phyloP scores from a whole-genome alignment of 2,888 invertebrate species.

The Seladonia tumulorum region DNA sequence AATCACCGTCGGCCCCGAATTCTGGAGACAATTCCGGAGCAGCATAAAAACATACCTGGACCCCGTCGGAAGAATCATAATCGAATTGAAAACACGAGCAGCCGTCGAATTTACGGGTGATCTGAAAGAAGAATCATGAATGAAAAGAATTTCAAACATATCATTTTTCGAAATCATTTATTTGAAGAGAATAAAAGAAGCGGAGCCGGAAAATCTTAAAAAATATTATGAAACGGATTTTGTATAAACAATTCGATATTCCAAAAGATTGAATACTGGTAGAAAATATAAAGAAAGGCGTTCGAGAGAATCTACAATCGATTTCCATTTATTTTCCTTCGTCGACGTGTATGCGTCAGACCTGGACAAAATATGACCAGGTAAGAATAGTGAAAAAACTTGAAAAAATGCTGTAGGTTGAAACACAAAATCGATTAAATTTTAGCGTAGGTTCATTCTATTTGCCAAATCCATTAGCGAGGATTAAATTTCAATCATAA shows the following conservation, averaged over 20 bases:
- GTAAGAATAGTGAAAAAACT: neutral
- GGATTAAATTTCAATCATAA: neutral
- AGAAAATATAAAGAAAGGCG: neutral
- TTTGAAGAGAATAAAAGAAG: neutral
- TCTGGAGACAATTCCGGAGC: neutral
- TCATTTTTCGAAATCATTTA: neutral
- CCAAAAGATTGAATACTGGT: neutral
- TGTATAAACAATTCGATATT: neutral
- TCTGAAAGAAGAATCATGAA: neutral
- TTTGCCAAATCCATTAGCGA: no score
- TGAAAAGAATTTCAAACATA: neutral
- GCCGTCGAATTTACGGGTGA: slow-evolving; percentile 17
- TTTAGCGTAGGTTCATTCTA: neutral
- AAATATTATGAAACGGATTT: neutral
- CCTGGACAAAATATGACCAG: neutral
- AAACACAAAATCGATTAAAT: neutral
- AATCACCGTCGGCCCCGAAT: slow-evolving; percentile 12
- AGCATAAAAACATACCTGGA: neutral
- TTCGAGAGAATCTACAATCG: neutral
- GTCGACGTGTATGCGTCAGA: neutral
- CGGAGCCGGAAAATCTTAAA: neutral
- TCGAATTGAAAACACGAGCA: neutral
- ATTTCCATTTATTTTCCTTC: slow-evolving; percentile 3
- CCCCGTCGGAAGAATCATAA: neutral
- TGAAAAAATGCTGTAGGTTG: neutral